phyloP scores from a whole-genome alignment of 1,140 invertebrate species.

The Brachystomella parvula region DNA sequence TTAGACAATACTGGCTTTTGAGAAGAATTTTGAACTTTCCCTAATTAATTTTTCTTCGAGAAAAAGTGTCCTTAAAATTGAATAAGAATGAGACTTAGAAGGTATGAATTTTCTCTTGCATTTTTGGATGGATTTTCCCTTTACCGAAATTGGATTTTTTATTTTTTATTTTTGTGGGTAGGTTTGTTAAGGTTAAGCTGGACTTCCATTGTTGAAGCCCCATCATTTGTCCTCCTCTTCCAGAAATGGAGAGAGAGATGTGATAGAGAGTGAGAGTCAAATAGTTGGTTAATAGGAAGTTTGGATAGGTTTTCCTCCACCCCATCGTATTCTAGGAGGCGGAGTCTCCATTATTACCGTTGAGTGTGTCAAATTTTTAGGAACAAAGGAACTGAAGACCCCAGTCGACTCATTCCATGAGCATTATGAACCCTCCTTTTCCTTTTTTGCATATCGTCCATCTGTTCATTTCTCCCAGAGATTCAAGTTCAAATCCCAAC shows the following conservation, averaged over 20 bases:
- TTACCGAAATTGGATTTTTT: too few species aligned
- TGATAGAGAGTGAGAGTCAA: not conserved
- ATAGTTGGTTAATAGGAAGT: slow-evolving; percentile 7
- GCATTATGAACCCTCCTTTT: not conserved
- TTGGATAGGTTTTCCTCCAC: slow-evolving; percentile 27
- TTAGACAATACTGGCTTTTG: too few species aligned
- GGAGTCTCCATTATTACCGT: slow-evolving; percentile 38
- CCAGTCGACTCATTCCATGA: not conserved
- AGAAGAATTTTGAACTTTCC: too few species aligned
- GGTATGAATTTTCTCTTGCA: too few species aligned
- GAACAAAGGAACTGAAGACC: slow-evolving; percentile 31
- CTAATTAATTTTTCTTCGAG: too few species aligned
- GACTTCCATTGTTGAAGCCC: too few species aligned
- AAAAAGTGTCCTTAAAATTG: too few species aligned
- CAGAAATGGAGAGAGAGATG: slow-evolving; percentile 2
- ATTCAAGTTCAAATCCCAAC: not conserved
- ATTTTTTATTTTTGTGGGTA: too few species aligned
- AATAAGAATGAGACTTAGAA: too few species aligned
- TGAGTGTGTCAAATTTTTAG: slow-evolving; percentile 38
- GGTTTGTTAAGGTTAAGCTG: too few species aligned
- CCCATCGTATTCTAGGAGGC: slow-evolving; percentile 35
- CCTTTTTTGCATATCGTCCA: slow-evolving; percentile 37
- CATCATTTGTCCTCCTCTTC: too few species aligned
- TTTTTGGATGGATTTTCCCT: too few species aligned
- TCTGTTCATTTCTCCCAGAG: slow-evolving; percentile 29